phyloP scores from a whole-genome alignment of 1,140 invertebrate species.

The Danaus plexippus region DNA sequence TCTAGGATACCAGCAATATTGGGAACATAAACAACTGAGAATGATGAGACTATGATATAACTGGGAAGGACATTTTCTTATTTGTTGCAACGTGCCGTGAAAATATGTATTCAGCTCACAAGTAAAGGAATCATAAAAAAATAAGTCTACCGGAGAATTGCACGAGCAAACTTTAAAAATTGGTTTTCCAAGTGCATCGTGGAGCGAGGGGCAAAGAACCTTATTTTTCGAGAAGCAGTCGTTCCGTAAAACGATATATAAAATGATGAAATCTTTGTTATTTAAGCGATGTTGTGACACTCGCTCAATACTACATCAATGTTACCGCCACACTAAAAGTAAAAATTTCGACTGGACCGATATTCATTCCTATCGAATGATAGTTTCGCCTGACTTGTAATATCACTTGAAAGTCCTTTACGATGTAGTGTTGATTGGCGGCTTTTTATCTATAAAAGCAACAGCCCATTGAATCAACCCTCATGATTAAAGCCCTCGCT shows the following conservation, averaged over 20 bases:
- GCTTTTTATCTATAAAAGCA: conserved; percentile 21
- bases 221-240: conserved; percentile 35
- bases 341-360: no score
- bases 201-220: conserved; percentile 30
- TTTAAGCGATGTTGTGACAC: conserved; percentile 22
- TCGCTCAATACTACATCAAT: conserved; percentile 16
- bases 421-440: no score
- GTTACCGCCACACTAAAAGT: conserved; percentile 19
- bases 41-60: no score
- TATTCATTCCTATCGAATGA: no score
- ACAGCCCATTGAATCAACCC: conserved; percentile 43
- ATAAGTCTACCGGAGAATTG: conserved; percentile 1
- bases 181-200: conserved; percentile 45
- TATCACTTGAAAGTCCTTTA: no score
- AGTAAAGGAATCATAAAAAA: no score
- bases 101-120: no score
- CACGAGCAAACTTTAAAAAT: conserved; percentile 37
- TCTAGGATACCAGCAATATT: no score
- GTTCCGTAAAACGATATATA: conserved; percentile 65
- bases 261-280: conserved; percentile 48
- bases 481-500: conserved; percentile 67
- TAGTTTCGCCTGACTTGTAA: no score
- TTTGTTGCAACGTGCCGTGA: no score
- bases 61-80: no score
- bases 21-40: no score